These are phyloP conservation scores for Cylindroiulus punctatus DNA, from an alignment of 2,888 invertebrate species.

Conservation along the genomic window DNA sequence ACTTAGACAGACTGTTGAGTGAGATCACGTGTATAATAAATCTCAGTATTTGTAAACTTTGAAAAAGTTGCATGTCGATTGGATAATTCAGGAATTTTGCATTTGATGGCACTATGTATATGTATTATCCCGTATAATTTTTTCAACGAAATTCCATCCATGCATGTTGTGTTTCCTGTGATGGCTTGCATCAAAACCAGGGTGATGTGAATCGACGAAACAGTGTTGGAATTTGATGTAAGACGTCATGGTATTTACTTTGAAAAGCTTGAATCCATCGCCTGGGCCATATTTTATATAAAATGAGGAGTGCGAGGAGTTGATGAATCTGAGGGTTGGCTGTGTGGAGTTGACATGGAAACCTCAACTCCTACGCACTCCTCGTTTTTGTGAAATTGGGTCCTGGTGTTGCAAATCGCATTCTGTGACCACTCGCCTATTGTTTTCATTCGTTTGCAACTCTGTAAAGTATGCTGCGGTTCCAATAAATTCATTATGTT, in stretches of 20 bases:
- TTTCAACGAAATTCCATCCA: constrained; percentile 33
- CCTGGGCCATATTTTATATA: too few species aligned
- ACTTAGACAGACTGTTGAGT: neutral
- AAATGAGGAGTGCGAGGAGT: too few species aligned
- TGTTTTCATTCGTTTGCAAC: constrained; percentile 35
- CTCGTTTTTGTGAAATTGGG: too few species aligned
- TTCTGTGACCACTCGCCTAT: neutral
- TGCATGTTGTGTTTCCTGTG: neutral
- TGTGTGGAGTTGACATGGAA: too few species aligned
- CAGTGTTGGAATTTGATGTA: neutral
- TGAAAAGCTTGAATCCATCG: constrained; percentile 20
- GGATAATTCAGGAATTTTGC: neutral
- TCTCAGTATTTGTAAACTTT: constrained; percentile 16
- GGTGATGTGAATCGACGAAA: neutral
- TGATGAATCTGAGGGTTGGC: too few species aligned
- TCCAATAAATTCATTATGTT: constrained; percentile 30
- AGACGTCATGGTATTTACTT: neutral
- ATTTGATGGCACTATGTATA: neutral
- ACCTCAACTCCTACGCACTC: too few species aligned
- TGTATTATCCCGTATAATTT: constrained; percentile 13
- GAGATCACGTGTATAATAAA: neutral
- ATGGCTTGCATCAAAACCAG: neutral
- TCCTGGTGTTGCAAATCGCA: neutral
- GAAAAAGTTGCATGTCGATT: constrained; percentile 8
- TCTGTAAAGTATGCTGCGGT: constrained; percentile 21